Conservation (phyloP, 2,888 invertebrate species). For the Trichopoda pennipes region DNA sequence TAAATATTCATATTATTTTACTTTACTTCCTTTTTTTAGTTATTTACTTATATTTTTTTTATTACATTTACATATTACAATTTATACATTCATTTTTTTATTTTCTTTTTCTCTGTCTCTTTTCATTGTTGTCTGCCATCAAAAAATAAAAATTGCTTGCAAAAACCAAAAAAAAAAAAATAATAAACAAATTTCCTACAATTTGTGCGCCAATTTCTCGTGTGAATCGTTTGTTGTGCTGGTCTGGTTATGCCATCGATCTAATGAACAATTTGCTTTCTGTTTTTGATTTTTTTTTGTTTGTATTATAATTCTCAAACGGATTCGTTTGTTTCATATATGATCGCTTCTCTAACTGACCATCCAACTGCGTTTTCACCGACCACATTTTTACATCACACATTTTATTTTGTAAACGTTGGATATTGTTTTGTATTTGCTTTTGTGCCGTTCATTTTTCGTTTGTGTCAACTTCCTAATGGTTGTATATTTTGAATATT, state of each 20-base stretch:
- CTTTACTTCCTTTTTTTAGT: not conserved
- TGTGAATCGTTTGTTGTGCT: slow-evolving; percentile 36
- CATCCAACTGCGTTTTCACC: not conserved
- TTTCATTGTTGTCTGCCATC: slow-evolving; percentile 50
- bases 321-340: slow-evolving; percentile 14
- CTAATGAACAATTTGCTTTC: slow-evolving; percentile 15
- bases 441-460: slow-evolving; percentile 44
- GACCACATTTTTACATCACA: slow-evolving; percentile 27
- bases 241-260: slow-evolving; percentile 50
- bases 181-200: slow-evolving; percentile 33
- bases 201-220: slow-evolving; percentile 53
- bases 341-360: slow-evolving; percentile 25
- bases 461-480: slow-evolving; percentile 36
- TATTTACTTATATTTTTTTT: slow-evolving; percentile 16
- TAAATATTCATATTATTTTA: not conserved
- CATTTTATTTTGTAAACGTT: slow-evolving; percentile 32
- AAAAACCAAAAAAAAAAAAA: slow-evolving; percentile 20
- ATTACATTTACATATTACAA: slow-evolving; percentile 33
- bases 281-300: slow-evolving; percentile 3
- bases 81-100: slow-evolving; percentile 44
- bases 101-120: slow-evolving; percentile 54
- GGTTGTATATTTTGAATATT: slow-evolving; percentile 42
- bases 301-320: slow-evolving; percentile 1
- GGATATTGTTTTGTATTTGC: slow-evolving; percentile 48
- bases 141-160: slow-evolving; percentile 23